A percentile compares a stretch with the other conserved stretches of the same genome.
Conservation (phyloP, 2,888 invertebrate genomes). For the Nephrotoma guestfalica region DNA sequence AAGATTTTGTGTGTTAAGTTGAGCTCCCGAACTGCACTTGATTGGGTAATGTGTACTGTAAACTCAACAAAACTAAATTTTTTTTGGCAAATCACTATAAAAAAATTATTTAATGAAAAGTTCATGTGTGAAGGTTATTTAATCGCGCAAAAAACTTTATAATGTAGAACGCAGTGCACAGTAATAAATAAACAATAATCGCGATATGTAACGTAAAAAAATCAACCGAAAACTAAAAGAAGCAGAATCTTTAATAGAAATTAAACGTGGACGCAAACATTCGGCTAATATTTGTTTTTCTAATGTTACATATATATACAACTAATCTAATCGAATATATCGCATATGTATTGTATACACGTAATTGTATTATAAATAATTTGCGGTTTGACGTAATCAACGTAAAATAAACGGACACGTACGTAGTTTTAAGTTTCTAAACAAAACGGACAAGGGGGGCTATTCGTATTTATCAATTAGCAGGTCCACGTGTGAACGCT, state of each 20-base stretch:
- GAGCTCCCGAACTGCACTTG: not conserved
- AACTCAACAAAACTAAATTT: not conserved
- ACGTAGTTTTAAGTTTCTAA: too few species aligned
- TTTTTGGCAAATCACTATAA: not conserved
- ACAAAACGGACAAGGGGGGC: too few species aligned
- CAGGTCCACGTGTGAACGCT: too few species aligned
- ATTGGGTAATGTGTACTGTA: not conserved
- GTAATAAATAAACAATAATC: not conserved
- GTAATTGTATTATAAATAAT: not conserved
- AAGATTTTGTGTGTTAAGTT: not conserved
- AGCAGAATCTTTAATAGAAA: not conserved
- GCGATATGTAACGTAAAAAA: not conserved
- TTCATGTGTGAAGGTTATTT: not conserved
- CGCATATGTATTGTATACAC: not conserved
- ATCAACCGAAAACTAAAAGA: not conserved
- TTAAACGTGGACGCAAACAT: not conserved
- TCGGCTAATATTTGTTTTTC: not conserved
- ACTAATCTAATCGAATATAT: not conserved
- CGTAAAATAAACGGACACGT: too few species aligned
- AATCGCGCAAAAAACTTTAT: not conserved
- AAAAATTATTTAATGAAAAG: not conserved
- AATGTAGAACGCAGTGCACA: not conserved
- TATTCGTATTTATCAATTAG: too few species aligned
- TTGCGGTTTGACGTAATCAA: not conserved
- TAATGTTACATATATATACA: not conserved